Evolutionary conservation across 2,797 vertebrate genomes (phyloP), one percentile per base, ranked within the genome.

Genomic region (Tenualosa thibaudeaui): DNA sequence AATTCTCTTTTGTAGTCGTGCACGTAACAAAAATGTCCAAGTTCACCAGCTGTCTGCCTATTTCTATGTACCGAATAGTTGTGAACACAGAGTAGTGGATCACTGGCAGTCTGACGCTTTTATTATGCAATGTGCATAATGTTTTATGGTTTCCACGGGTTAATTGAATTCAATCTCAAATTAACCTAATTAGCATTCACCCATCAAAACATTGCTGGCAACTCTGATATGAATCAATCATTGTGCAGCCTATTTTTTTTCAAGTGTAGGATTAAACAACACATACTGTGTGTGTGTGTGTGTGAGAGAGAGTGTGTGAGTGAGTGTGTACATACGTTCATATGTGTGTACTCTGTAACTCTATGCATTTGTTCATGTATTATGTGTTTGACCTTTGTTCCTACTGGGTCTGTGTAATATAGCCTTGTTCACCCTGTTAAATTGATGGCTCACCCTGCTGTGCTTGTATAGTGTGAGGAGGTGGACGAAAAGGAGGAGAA

Each of bases 161-260:
- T 78, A 78, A 78, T 82, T 24, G 81, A 51, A 82, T 51, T 56
- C 5, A 26, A 56, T 24, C 81, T 54, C 81, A 82, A 50, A 82
- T 51, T 56, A 56, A 51, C 81, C 53, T 56, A 54, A 56, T 82
- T 46, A 56, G 7, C 40, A 54, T 26, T 43, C 71, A 46, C 40
- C 40, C 40, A 78, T 78, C 71, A 40, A 78, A 46, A 46, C 71
- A 78, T 19, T 46, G 71, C 17, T 78, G 19, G 15, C 71, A 78
- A 43, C 37, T 78, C 40, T 78, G 71, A 78, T 22, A 78, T 19
- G 71, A 78, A 78, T 78, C 71, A 78, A 78, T 78, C 37, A 46
- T 46, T 43, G 4, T 71, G 12, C 5, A 78, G 71, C 19, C 9
- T 71, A 37, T 58, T 58, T 62, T 60, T 60, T 56, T 56, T 56